These are phyloP conservation scores for Pseudorectes ferrugineus DNA, from an alignment of 2,113 vertebrate species.

Conservation along the genomic window DNA sequence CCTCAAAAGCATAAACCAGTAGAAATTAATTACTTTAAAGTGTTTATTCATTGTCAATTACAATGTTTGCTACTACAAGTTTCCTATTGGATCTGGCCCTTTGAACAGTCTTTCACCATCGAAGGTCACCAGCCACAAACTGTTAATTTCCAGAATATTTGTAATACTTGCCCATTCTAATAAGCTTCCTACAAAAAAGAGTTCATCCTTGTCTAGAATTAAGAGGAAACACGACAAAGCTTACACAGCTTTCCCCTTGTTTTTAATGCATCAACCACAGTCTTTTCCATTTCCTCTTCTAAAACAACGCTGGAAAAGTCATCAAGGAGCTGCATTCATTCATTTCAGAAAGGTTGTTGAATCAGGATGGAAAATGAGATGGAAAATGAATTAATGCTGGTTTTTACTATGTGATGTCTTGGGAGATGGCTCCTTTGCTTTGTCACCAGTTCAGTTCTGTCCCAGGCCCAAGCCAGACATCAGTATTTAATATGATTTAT, in stretches of 20 bases:
- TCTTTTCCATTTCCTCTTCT: constrained; percentile 68
- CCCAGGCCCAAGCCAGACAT: neutral
- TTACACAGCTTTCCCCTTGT: neutral
- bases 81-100: neutral
- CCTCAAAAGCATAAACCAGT: neutral
- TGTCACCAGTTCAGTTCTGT: neutral
- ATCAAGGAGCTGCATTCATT: constrained; percentile 66
- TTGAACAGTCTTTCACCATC: neutral
- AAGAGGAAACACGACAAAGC: constrained; percentile 44
- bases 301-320: constrained; percentile 68
- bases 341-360: constrained; percentile 57
- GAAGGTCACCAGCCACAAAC: neutral
- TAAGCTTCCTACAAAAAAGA: neutral
- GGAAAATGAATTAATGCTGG: constrained; percentile 63
- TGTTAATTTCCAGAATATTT: neutral
- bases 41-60: neutral
- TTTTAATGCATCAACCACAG: constrained; percentile 39
- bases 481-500: neutral
- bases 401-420: neutral
- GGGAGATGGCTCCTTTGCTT: neutral
- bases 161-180: neutral
- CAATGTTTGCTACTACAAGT: neutral
- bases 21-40: neutral
- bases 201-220: constrained; percentile 15
- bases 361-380: constrained; percentile 59